These are phyloP conservation scores for Pogonomyrmex californicus DNA, from an alignment of 1,140 invertebrate genomes.

Conservation along the genomic window DNA sequence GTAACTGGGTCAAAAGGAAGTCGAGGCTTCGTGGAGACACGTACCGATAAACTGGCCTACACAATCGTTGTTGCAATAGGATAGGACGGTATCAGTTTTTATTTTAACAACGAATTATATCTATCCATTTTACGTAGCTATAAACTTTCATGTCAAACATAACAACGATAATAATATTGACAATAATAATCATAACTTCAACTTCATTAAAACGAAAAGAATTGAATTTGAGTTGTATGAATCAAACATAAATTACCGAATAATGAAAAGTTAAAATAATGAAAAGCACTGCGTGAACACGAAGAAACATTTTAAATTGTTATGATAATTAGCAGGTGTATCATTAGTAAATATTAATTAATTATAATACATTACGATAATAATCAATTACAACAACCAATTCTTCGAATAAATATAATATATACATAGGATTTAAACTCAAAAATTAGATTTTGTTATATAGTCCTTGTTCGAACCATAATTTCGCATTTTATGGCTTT, in stretches of 20 bases:
- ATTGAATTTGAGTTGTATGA: not conserved
- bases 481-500: not conserved
- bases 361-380: not conserved
- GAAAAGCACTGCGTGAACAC: not conserved
- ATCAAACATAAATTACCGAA: not conserved
- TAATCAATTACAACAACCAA: not conserved
- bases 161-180: not conserved
- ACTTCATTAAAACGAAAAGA: not conserved
- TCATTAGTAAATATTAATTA: too few species aligned
- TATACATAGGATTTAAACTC: not conserved
- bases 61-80: not conserved
- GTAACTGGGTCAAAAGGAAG: conserved; percentile 43
- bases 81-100: not conserved
- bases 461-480: not conserved
- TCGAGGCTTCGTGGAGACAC: conserved; percentile 17
- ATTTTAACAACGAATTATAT: not conserved
- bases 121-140: not conserved
- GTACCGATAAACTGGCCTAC: conserved; percentile 44
- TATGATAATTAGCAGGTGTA: too few species aligned
- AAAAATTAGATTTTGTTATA: not conserved
- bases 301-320: too few species aligned
- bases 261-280: not conserved
- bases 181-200: not conserved
- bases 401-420: not conserved
- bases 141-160: not conserved